Base-by-base conservation (phyloP, 2,888 invertebrate genomes). In the Cabera pusaria region DNA sequence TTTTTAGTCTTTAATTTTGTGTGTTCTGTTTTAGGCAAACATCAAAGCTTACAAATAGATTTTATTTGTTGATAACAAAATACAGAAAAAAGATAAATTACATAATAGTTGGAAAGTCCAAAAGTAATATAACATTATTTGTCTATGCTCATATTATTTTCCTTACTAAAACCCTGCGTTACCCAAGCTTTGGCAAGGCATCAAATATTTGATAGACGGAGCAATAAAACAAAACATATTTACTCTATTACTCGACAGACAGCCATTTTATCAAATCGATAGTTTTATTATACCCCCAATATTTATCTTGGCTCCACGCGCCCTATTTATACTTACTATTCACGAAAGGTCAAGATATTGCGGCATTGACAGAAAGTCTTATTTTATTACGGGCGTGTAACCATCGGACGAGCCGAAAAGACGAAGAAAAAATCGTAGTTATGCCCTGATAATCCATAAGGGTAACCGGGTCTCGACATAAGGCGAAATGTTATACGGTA, bases 401-500 rank as follows among this genome's bases (percentile, higher is more conserved):
- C 24, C 34, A 20, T 18, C 7, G 33, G 27, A 33, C 11, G 32
- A 27, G 32, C 16, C 17, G 20, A 17, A 27, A 40, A 34, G 12
- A 17, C 19, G 23, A 1, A 21, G 14, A 3, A 34, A 28, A 34
- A 29, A 40, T 33, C 10, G 17, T 12, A 40, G 34, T 31, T 31
- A 36, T 36, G 20, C 35, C 22, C 22, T 29, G 35, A 42, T 37
- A 32, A 36, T 32, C 32, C 36, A 33, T 37, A 27, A 39, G 33
- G 23, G 27, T 25, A 34, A 40, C 24, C 21, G 18, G 20, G 23
- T 46, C 49, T 43, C 37, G 44, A 47, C 39, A 43, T 49, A 47
- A 41, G 46, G 32, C 42, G 36, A 29, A 34, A 39, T 19, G 44
- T 35, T 44, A 29, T 22, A 25, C 23, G 34, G 28, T 9, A 27